A percentile compares a stretch with the other conserved stretches of the same genome.
phyloP scores from a whole-genome alignment of 1,140 invertebrate species.

The Drosophila pachea region DNA sequence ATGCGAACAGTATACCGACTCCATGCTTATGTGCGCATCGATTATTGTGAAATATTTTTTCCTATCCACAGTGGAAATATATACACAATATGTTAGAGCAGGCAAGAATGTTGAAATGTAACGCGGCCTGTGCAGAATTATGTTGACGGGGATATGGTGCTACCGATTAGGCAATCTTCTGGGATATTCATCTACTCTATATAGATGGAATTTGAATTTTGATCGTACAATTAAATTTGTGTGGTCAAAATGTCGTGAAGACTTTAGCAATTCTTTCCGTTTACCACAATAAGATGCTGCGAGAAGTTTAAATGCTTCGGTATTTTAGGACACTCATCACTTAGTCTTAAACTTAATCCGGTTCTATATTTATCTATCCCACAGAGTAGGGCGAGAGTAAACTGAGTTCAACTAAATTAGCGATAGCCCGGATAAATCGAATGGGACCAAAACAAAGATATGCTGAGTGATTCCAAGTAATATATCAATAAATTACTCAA shows the following conservation, averaged over 20 bases:
- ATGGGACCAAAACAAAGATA: conserved; percentile 60
- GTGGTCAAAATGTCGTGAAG: neutral
- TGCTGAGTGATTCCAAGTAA: conserved; percentile 75
- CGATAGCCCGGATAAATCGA: conserved; percentile 48
- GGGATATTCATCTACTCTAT: neutral
- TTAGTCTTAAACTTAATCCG: too few relatives aligned
- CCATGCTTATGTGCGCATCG: conserved; percentile 28
- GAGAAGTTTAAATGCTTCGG: neutral
- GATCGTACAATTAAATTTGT: neutral
- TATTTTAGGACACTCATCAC: neutral
- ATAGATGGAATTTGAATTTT: neutral
- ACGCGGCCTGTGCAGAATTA: conserved; percentile 42
- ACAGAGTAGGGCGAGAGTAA: neutral
- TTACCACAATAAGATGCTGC: too few relatives aligned
- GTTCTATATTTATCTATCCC: neutral
- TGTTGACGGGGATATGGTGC: conserved; percentile 61
- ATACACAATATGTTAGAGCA: conserved; percentile 27
- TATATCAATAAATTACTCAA: conserved; percentile 74
- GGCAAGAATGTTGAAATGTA: conserved; percentile 45
- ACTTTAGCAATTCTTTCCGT: too few relatives aligned
- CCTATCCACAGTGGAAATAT: conserved; percentile 24
- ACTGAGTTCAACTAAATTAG: conserved; percentile 56
- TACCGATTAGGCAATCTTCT: conserved; percentile 17
- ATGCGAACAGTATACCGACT: conserved; percentile 43
- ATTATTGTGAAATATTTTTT: conserved; percentile 49